A percentile compares a stretch with the other conserved stretches of the same genome.
These are phyloP conservation scores for Pollenia amentaria DNA, from an alignment of 2,888 invertebrate species.

Conservation along the genomic window DNA sequence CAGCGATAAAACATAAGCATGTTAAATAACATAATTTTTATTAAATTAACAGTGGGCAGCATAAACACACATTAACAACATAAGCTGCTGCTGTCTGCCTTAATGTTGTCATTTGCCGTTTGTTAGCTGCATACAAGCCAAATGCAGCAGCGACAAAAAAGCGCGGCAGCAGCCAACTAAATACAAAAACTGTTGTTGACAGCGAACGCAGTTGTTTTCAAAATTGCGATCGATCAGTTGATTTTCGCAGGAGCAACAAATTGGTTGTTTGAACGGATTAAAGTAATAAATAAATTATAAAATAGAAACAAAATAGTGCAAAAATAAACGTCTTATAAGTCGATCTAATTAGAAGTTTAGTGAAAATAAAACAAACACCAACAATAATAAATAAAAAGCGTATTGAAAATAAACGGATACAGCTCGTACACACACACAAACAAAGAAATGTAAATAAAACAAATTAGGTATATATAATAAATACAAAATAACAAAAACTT, in stretches of 20 bases:
- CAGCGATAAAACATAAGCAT: constrained; percentile 7
- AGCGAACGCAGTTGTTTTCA: constrained; percentile 70
- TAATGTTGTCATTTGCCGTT: neutral
- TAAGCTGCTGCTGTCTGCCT: constrained; percentile 20
- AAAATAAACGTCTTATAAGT: constrained; percentile 16
- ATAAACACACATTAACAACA: constrained; percentile 45
- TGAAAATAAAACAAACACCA: constrained; percentile 45
- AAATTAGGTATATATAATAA: constrained; percentile 59
- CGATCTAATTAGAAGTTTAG: constrained; percentile 66
- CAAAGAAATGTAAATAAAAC: constrained; percentile 30
- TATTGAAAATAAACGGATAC: constrained; percentile 61
- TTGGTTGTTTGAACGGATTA: constrained; percentile 71
- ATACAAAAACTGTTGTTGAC: constrained; percentile 67
- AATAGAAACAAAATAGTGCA: neutral
- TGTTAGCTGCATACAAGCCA: constrained; percentile 46
- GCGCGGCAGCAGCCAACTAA: constrained; percentile 57
- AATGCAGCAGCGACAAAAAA: constrained; percentile 45
- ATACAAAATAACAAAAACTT: constrained; percentile 41
- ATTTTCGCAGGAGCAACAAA: constrained; percentile 74
- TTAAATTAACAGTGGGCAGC: constrained; percentile 30
- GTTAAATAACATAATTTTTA: constrained; percentile 45
- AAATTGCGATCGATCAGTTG: constrained; percentile 75
- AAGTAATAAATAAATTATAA: constrained; percentile 49
- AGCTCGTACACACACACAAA: constrained; percentile 13
- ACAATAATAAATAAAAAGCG: constrained; percentile 41